A percentile compares a stretch with the other conserved stretches of the same genome.
Evolutionary conservation across 1,140 invertebrate genomes (phyloP).

Genomic region (Tetramorium alpestre): DNA sequence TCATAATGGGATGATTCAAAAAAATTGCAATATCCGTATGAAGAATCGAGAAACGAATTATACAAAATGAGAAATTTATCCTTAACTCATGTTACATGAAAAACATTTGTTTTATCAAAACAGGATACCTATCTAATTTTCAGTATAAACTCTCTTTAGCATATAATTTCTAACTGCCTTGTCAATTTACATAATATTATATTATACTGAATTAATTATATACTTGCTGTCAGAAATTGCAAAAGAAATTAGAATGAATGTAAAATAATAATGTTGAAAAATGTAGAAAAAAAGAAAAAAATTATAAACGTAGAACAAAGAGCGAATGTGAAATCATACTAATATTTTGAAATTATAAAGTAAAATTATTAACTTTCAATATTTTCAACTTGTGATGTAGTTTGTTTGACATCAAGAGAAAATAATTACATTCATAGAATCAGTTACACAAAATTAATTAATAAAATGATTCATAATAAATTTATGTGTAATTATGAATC

Average conservation of each 20-base stretch:
- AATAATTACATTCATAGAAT: neutral
- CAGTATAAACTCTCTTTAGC: neutral
- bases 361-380: neutral
- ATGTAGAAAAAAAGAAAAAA: neutral
- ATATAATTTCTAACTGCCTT: neutral
- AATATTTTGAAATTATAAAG: neutral
- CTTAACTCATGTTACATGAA: slow-evolving; percentile 19
- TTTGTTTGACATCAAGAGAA: neutral
- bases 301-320: neutral
- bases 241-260: neutral
- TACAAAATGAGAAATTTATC: slow-evolving; percentile 22
- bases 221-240: neutral
- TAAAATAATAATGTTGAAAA: neutral
- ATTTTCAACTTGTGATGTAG: neutral
- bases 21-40: neutral
- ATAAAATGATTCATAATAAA: neutral
- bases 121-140: neutral
- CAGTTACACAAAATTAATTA: neutral
- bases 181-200: neutral
- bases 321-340: neutral
- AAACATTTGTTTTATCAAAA: slow-evolving; percentile 39
- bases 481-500: neutral
- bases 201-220: neutral
- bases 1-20: neutral
- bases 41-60: neutral